Percentiles rank a stretch among this genome's conserved stretches.
phyloP scores from a whole-genome alignment of 2,797 vertebrate species.

The Centroberyx gerrardi region DNA sequence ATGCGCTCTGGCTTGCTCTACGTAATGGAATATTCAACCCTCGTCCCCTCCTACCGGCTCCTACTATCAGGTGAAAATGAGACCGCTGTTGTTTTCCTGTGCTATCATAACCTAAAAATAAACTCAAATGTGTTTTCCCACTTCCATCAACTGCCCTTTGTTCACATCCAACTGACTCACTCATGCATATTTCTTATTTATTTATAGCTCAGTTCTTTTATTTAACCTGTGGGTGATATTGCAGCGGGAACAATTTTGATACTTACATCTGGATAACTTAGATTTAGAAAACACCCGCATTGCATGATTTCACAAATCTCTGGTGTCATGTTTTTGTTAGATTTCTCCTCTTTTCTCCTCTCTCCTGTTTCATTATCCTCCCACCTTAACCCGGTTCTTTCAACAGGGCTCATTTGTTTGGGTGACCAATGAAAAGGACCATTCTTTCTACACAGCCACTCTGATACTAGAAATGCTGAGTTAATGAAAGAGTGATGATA shows the following conservation, averaged over 20 bases:
- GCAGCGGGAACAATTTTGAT: neutral
- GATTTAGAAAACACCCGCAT: slow-evolving; percentile 25
- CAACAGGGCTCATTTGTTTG: slow-evolving; percentile 72
- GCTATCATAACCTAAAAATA: slow-evolving; percentile 73
- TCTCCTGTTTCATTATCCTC: slow-evolving; percentile 74
- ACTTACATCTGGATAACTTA: neutral
- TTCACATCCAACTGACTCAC: slow-evolving; percentile 61
- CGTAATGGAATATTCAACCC: slow-evolving; percentile 64
- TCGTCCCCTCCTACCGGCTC: slow-evolving; percentile 54
- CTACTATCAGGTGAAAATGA: slow-evolving; percentile 64
- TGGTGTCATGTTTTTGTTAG: slow-evolving; percentile 44
- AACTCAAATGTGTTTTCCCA: slow-evolving; percentile 41
- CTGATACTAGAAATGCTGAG: slow-evolving; percentile 75
- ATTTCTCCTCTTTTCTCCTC: slow-evolving; percentile 42
- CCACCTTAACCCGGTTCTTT: slow-evolving; percentile 77
- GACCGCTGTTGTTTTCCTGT: slow-evolving; percentile 58
- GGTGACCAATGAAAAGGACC: slow-evolving; percentile 73
- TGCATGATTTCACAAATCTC: slow-evolving; percentile 43
- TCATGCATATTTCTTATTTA: slow-evolving; percentile 12
- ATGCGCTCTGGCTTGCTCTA: slow-evolving; percentile 35
- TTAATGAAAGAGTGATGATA: slow-evolving; percentile 88
- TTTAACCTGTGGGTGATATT: neutral
- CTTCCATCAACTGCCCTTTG: slow-evolving; percentile 58
- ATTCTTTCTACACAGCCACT: slow-evolving; percentile 75
- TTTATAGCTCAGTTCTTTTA: slow-evolving; percentile 21